A percentile compares a stretch with the other conserved stretches of the same genome.
phyloP scores from a whole-genome alignment of 2,113 vertebrate genomes.

The Mesoclemmys tuberculata region DNA sequence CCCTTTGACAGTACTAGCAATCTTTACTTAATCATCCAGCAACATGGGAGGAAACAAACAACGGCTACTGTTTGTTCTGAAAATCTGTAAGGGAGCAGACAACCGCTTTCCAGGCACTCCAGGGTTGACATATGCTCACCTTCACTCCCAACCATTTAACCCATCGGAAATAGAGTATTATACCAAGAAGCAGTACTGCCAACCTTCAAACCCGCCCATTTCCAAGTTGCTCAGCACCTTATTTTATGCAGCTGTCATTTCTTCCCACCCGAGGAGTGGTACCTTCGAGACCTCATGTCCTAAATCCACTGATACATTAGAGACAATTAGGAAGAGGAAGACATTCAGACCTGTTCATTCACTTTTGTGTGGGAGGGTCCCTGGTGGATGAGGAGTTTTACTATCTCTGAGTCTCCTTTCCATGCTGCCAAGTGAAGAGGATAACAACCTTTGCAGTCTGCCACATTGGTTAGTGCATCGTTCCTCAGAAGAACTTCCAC shows the following conservation, averaged over 20 bases:
- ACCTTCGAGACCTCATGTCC: too few relatives aligned
- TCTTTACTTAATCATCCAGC: constrained; percentile 48
- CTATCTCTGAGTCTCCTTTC: constrained; percentile 96
- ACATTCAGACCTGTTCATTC: constrained; percentile 93
- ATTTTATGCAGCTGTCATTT: neutral
- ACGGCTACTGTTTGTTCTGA: constrained; percentile 48
- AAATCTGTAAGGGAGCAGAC: constrained; percentile 53
- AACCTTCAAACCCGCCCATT: neutral
- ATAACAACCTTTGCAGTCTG: constrained; percentile 97
- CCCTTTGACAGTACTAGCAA: constrained; percentile 43
- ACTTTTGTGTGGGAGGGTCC: constrained; percentile 95
- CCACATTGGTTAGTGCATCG: constrained; percentile 94
- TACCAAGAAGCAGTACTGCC: neutral
- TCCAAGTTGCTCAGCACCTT: neutral
- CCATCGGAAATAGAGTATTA: neutral
- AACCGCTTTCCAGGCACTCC: neutral
- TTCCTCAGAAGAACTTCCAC: constrained; percentile 94
- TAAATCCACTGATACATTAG: neutral
- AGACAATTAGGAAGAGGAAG: constrained; percentile 6
- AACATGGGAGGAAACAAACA: constrained; percentile 25
- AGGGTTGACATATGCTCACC: neutral
- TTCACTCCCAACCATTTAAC: neutral
- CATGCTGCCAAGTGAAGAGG: constrained; percentile 97
- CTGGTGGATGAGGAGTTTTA: constrained; percentile 94
- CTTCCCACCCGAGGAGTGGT: neutral